phyloP scores from a whole-genome alignment of 2,888 invertebrate species.

The Chaetogeoica ovagalla region DNA sequence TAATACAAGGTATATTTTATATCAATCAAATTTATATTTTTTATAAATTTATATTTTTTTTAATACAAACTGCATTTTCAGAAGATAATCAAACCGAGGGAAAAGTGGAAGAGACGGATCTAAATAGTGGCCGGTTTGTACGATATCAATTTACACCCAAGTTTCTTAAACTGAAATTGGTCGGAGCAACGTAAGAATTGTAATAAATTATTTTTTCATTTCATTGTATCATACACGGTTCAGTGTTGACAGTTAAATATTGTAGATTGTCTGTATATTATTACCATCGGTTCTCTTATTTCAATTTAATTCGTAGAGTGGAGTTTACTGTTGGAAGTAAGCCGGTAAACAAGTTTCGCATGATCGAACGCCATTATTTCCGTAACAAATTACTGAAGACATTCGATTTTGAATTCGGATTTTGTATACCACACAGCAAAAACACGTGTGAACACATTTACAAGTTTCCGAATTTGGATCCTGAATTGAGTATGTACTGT shows the following conservation, averaged over 20 bases:
- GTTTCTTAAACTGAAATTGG: conserved; percentile 92
- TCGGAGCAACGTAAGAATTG: conserved; percentile 90
- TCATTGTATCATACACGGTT: neutral
- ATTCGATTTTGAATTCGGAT: conserved; percentile 99
- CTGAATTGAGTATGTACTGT: conserved; percentile 75
- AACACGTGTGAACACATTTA: conserved; percentile 99
- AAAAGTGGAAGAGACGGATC: conserved; percentile 63
- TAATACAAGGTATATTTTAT: conserved; percentile 54
- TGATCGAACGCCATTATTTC: conserved; percentile 98
- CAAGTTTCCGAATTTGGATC: conserved; percentile 88
- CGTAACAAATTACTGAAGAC: conserved; percentile 90
- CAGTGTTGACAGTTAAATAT: too few relatives aligned
- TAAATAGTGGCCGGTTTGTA: conserved; percentile 95
- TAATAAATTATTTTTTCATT: conserved; percentile 18
- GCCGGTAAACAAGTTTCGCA: conserved; percentile 92
- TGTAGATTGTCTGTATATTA: too few relatives aligned
- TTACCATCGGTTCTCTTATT: neutral
- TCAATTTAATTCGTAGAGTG: conserved; percentile 67
- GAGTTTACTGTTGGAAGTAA: conserved; percentile 94
- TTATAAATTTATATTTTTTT: neutral
- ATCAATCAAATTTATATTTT: neutral
- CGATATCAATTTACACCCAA: conserved; percentile 98
- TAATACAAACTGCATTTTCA: neutral
- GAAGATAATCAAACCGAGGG: conserved; percentile 50
- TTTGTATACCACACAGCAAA: conserved; percentile 95